Conservation (phyloP, 2,888 invertebrate species). For the Lasioglossum calceatum region DNA sequence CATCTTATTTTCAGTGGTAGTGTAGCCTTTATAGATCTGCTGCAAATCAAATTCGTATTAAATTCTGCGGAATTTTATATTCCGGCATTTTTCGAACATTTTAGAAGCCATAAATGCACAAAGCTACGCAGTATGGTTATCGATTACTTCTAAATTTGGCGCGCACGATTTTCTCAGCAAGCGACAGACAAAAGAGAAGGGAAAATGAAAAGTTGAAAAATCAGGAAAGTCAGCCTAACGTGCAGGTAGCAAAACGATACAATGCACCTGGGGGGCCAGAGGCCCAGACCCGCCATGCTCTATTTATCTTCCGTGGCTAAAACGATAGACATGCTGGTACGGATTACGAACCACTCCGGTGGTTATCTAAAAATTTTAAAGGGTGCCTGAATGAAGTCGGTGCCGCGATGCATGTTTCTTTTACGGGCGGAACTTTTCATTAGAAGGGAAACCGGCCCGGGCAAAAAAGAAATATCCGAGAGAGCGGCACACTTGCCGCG, state of each 20-base stretch:
- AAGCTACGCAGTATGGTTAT: too few relatives aligned
- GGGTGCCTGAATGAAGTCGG: slow-evolving; percentile 34
- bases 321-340: slow-evolving; percentile 38
- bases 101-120: too few relatives aligned
- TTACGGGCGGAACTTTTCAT: slow-evolving; percentile 40
- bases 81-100: too few relatives aligned
- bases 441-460: neutral
- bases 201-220: too few relatives aligned
- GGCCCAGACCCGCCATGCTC: neutral
- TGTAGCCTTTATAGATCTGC: too few relatives aligned
- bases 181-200: too few relatives aligned
- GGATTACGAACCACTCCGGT: slow-evolving; percentile 46
- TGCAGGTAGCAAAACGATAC: slow-evolving; percentile 24
- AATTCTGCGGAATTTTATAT: too few relatives aligned
- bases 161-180: too few relatives aligned
- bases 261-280: slow-evolving; percentile 5
- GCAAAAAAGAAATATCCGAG: neutral
- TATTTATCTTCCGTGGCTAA: slow-evolving; percentile 46
- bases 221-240: neutral
- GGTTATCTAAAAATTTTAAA: slow-evolving; percentile 52
- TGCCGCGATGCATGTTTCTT: slow-evolving; percentile 21
- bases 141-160: too few relatives aligned
- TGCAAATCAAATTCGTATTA: too few relatives aligned
- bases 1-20: too few relatives aligned
- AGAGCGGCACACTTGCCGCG: neutral